Percentiles rank a stretch among this genome's conserved stretches.
These are phyloP conservation scores for Tiliqua scincoides DNA, from an alignment of 2,113 vertebrate genomes.

Conservation along the genomic window DNA sequence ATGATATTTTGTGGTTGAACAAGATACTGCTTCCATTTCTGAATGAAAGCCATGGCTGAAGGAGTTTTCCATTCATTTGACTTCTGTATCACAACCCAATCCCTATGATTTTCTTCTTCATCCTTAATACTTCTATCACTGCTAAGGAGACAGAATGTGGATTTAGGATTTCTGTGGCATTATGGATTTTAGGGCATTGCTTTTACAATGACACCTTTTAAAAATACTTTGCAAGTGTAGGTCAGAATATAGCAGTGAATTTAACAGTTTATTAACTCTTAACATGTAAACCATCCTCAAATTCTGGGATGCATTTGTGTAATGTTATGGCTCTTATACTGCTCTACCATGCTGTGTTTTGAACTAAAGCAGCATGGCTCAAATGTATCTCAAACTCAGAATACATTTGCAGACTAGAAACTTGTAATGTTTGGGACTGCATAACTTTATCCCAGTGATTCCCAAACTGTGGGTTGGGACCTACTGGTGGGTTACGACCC, in stretches of 20 bases:
- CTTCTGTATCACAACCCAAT: slow-evolving; percentile 8
- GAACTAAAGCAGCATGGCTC: neutral
- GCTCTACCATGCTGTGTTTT: neutral
- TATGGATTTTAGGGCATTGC: slow-evolving; percentile 6
- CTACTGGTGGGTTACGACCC: too few species aligned
- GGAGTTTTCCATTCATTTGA: slow-evolving; percentile 23
- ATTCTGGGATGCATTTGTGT: neutral
- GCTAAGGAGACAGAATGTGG: slow-evolving; percentile 10
- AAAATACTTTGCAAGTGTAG: slow-evolving; percentile 2
- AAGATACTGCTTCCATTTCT: slow-evolving; percentile 8
- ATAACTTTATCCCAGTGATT: too few species aligned
- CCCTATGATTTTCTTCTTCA: slow-evolving; percentile 14
- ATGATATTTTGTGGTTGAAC: slow-evolving; percentile 14
- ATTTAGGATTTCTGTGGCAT: slow-evolving; percentile 15
- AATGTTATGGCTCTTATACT: neutral
- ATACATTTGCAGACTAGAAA: neutral
- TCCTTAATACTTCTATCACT: slow-evolving; percentile 20
- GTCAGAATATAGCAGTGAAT: neutral
- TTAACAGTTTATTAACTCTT: neutral
- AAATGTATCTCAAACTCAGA: neutral
- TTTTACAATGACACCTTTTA: neutral
- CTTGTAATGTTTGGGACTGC: neutral
- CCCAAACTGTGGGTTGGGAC: too few species aligned
- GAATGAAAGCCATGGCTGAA: slow-evolving; percentile 19
- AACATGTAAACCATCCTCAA: neutral